phyloP scores from a whole-genome alignment of 2,113 vertebrate genomes.

The Melanocharis versteri region DNA sequence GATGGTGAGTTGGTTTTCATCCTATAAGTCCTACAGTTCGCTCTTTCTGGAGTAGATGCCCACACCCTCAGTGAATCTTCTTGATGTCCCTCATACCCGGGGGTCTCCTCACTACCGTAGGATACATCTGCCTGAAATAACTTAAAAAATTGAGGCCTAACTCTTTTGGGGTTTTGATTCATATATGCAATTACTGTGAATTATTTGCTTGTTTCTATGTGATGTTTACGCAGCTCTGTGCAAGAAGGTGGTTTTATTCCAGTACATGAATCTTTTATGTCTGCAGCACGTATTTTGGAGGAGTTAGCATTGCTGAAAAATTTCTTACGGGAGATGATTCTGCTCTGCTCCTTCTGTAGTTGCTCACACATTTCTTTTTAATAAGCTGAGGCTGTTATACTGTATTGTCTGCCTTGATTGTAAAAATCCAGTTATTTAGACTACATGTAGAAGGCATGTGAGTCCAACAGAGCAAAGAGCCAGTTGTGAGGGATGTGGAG shows the following conservation, averaged over 20 bases:
- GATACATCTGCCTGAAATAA: background rate
- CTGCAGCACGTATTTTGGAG: background rate
- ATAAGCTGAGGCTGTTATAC: background rate
- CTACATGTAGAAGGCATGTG: background rate
- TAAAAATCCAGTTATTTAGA: background rate
- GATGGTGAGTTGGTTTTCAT: background rate
- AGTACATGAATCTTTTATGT: background rate
- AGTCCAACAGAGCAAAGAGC: background rate
- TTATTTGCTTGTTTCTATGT: background rate
- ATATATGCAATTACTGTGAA: background rate
- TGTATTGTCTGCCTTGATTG: background rate
- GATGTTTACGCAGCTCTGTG: background rate
- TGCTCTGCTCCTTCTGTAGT: background rate
- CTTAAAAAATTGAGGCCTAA: background rate
- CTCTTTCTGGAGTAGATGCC: background rate
- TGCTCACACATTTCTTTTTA: background rate
- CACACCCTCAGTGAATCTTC: background rate
- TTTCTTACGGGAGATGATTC: background rate
- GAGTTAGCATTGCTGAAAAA: background rate
- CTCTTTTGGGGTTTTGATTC: background rate
- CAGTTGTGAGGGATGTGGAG: background rate
- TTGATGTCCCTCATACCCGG: background rate
- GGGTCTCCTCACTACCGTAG: background rate
- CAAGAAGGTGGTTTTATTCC: background rate
- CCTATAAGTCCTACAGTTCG: background rate